Evolutionary conservation across 2,797 vertebrate species (phyloP).

Genomic region (Adelosebastes latens): DNA sequence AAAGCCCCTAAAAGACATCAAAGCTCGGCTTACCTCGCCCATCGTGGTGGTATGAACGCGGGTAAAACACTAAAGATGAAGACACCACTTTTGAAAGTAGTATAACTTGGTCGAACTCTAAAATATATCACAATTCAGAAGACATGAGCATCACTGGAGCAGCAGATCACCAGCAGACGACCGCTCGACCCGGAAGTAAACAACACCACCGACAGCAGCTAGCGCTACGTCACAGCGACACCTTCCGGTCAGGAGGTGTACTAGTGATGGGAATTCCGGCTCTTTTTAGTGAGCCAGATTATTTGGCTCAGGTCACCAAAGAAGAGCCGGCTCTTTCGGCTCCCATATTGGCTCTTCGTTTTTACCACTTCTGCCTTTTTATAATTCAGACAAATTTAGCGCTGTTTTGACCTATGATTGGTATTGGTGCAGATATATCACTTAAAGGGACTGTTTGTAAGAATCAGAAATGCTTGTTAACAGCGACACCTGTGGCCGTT

Average conservation of each 20-base stretch:
- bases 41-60: conserved; percentile 28
- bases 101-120: background rate
- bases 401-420: too few relatives aligned
- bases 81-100: background rate
- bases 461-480: too few relatives aligned
- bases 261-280: too few relatives aligned
- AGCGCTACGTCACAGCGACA: background rate
- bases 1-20: rapidly evolving
- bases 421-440: too few relatives aligned
- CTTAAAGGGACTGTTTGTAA: too few relatives aligned
- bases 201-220: background rate
- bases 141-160: conserved; percentile 8
- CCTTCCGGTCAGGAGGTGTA: background rate
- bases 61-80: rapidly evolving
- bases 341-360: too few relatives aligned
- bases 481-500: too few relatives aligned
- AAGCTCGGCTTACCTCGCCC: conserved; percentile 69
- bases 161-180: background rate
- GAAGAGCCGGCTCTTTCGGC: too few relatives aligned
- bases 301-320: too few relatives aligned
- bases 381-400: too few relatives aligned
- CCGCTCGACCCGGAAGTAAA: conserved; percentile 53
- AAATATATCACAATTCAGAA: conserved; percentile 1
- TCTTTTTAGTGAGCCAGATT: too few relatives aligned
- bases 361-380: too few relatives aligned